These are phyloP conservation scores for Molossus molossus DNA, from an alignment of 2,797 vertebrate species.

Conservation along the genomic window DNA sequence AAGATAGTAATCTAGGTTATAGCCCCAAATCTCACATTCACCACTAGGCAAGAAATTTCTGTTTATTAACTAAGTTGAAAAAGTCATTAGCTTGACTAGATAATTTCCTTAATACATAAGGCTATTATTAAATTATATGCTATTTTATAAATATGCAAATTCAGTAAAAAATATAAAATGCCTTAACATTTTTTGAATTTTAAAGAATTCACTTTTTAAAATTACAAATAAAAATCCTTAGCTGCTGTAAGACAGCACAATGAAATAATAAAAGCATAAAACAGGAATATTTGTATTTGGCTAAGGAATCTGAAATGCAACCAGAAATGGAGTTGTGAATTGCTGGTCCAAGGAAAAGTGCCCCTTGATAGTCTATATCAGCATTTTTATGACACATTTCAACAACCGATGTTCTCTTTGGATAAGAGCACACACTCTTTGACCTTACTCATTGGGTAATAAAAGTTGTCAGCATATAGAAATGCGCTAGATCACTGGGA, in stretches of 20 bases:
- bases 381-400: not conserved
- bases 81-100: not conserved
- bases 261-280: not conserved
- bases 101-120: not conserved
- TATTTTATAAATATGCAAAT: not conserved
- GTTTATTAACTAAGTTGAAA: constrained; percentile 48
- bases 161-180: not conserved
- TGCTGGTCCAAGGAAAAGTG: not conserved
- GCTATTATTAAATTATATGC: not conserved
- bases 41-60: not conserved
- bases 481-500: not conserved
- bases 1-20: not conserved
- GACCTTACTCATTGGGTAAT: not conserved
- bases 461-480: not conserved
- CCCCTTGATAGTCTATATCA: not conserved
- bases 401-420: not conserved
- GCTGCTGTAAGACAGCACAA: not conserved
- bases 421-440: not conserved
- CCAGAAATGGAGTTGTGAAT: not conserved
- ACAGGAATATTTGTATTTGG: not conserved
- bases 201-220: not conserved
- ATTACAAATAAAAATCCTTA: constrained; percentile 29
- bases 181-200: not conserved
- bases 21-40: not conserved
- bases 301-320: not conserved